A percentile compares a stretch with the other conserved stretches of the same genome.
Evolutionary conservation across 2,113 vertebrate species (phyloP).

Genomic region (Carassius gibelio): DNA sequence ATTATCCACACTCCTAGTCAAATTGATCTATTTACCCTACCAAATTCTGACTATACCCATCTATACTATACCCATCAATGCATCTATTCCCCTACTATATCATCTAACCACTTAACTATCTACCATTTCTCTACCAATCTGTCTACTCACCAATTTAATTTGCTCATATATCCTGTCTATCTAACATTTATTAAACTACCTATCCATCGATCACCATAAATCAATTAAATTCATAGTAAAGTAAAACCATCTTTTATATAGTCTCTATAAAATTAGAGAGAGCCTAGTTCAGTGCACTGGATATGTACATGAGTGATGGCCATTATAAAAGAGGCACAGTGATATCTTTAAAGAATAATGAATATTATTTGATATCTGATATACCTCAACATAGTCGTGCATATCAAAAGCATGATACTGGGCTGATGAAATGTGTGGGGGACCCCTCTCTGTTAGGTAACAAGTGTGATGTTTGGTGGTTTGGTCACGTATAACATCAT

Average conservation of each 20-base stretch:
- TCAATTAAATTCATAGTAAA: neutral
- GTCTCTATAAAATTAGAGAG: slow-evolving; percentile 2
- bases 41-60: neutral
- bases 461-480: neutral
- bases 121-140: neutral
- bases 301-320: slow-evolving; percentile 45
- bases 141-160: neutral
- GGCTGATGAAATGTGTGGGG: slow-evolving; percentile 11
- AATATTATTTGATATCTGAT: slow-evolving; percentile 39
- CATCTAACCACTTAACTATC: neutral
- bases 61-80: neutral
- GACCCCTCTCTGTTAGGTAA: slow-evolving; percentile 45
- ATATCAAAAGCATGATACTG: slow-evolving; percentile 44
- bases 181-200: neutral
- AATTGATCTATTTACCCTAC: neutral
- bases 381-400: slow-evolving; percentile 35
- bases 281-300: neutral
- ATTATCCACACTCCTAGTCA: too few relatives aligned
- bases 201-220: neutral
- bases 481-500: neutral
- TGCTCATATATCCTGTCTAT: neutral
- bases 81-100: neutral
- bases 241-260: neutral
- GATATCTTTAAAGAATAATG: slow-evolving; percentile 76
- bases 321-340: slow-evolving; percentile 68